phyloP scores from a whole-genome alignment of 1,140 invertebrate species.

The Penaeus chinensis region DNA sequence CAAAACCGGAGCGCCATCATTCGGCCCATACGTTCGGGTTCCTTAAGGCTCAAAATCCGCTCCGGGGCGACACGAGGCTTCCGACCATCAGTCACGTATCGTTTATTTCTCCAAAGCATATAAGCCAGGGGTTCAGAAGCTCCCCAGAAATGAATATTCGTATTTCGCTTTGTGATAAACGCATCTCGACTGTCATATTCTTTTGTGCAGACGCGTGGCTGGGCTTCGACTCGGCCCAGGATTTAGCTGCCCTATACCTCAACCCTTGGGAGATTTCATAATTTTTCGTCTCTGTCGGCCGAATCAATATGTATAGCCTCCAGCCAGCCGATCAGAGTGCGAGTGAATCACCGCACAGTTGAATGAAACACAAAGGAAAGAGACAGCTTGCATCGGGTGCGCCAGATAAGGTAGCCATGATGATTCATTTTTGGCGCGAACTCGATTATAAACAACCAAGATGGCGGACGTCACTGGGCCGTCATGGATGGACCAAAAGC shows the following conservation, averaged over 20 bases:
- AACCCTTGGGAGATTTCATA: conserved; percentile 52
- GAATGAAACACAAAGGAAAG: conserved; percentile 60
- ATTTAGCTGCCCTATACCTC: conserved; percentile 56
- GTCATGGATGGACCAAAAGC: conserved; percentile 26
- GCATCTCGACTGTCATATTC: conserved; percentile 63
- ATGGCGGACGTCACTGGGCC: conserved; percentile 48
- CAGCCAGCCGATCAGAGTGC: conserved; percentile 40
- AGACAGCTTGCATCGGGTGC: conserved; percentile 52
- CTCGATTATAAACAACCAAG: conserved; percentile 62
- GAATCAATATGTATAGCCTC: conserved; percentile 59
- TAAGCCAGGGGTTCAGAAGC: conserved; percentile 63
- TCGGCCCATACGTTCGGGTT: conserved; percentile 16
- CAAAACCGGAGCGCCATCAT: conserved; percentile 41
- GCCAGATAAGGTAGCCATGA: conserved; percentile 58
- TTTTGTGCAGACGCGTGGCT: conserved; percentile 63
- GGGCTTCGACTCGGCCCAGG: conserved; percentile 56
- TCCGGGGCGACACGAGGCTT: conserved; percentile 38
- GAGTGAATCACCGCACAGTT: conserved; percentile 53
- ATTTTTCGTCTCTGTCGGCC: conserved; percentile 44
- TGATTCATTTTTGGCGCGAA: conserved; percentile 62
- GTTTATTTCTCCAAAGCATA: conserved; percentile 64
- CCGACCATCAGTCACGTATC: conserved; percentile 62
- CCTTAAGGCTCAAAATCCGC: conserved; percentile 50
- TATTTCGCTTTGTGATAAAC: conserved; percentile 63
- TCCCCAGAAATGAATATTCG: conserved; percentile 63